These are phyloP conservation scores for Chorisops tibialis DNA, from an alignment of 2,888 invertebrate species.

Conservation along the genomic window DNA sequence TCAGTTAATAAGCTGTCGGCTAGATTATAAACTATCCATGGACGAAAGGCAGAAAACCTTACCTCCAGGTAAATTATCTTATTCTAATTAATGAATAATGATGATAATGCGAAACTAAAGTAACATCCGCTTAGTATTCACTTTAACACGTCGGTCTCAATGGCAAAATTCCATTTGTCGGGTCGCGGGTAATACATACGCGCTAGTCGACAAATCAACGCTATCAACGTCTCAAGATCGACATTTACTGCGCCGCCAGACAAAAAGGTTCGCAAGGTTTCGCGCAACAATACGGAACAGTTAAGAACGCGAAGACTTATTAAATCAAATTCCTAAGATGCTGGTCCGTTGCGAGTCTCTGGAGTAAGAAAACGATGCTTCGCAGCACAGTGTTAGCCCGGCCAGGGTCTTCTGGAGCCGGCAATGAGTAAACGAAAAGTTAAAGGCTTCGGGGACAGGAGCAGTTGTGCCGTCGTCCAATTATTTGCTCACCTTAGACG, in stretches of 20 bases:
- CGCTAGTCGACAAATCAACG: slow-evolving; percentile 24
- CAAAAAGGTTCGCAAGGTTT: slow-evolving; percentile 9
- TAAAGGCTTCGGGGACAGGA: slow-evolving; percentile 25
- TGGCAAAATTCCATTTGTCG: slow-evolving; percentile 18
- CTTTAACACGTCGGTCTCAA: not conserved
- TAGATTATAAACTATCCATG: too few species aligned
- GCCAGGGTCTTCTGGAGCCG: slow-evolving; percentile 21
- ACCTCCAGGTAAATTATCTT: too few species aligned
- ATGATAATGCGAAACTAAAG: too few species aligned
- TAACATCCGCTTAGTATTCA: too few species aligned
- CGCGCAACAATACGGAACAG: slow-evolving; percentile 26
- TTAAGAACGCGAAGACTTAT: slow-evolving; percentile 27
- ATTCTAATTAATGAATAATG: too few species aligned
- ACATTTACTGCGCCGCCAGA: slow-evolving; percentile 1
- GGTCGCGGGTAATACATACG: slow-evolving; percentile 5
- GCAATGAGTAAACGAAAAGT: slow-evolving; percentile 29
- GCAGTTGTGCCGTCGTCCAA: slow-evolving; percentile 30
- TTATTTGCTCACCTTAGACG: slow-evolving; percentile 31
- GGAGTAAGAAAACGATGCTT: too few species aligned
- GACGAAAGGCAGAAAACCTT: too few species aligned
- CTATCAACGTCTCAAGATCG: slow-evolving; percentile 16
- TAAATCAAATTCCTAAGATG: slow-evolving; percentile 34
- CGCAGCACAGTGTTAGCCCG: too few species aligned
- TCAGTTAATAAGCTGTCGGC: too few species aligned
- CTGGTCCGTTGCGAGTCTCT: slow-evolving; percentile 11